Percentiles rank a stretch among this genome's conserved stretches.
Evolutionary conservation across 2,113 vertebrate genomes (phyloP).

Genomic region (Eurypyga helias): DNA sequence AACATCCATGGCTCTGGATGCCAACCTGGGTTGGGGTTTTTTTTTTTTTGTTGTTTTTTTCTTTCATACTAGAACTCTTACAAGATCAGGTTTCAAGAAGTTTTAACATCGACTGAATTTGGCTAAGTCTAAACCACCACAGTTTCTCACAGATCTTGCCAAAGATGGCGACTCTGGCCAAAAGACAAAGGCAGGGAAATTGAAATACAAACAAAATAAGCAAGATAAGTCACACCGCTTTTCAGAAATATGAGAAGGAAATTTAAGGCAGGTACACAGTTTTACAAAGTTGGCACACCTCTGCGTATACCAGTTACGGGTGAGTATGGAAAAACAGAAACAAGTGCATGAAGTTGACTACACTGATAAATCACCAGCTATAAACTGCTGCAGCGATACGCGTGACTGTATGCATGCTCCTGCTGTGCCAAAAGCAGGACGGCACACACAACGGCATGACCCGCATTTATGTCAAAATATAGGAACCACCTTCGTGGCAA

Average conservation of each 20-base stretch:
- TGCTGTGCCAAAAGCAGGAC: neutral
- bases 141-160: conserved; percentile 4
- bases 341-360: neutral
- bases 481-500: neutral
- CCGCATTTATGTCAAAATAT: neutral
- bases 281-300: neutral
- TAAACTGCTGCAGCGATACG: neutral
- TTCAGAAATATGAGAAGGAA: neutral
- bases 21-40: neutral
- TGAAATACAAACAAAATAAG: neutral
- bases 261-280: neutral
- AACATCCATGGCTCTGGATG: conserved; percentile 29
- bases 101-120: conserved; percentile 32
- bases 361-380: neutral
- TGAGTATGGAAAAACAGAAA: neutral
- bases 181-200: neutral
- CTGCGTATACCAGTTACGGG: neutral
- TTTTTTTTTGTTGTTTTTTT: neutral
- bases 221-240: neutral
- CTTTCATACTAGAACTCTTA: conserved; percentile 3
- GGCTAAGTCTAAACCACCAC: neutral
- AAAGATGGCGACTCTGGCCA: neutral
- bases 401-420: neutral
- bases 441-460: neutral
- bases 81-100: conserved; percentile 52